phyloP scores from a whole-genome alignment of 1,140 invertebrate genomes.

The Cotesia chilonis region DNA sequence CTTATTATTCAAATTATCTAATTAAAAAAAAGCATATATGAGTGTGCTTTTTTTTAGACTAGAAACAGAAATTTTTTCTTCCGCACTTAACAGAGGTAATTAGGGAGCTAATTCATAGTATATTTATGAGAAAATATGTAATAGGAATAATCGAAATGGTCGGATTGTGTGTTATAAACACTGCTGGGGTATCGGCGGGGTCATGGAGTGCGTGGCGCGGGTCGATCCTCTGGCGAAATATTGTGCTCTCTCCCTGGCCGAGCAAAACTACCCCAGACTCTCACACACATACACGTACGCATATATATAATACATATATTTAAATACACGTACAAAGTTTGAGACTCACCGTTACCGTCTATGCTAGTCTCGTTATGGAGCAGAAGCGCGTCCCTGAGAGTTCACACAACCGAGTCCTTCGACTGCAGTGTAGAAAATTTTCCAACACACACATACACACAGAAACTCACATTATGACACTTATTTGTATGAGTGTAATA shows the following conservation, averaged over 20 bases:
- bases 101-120: not conserved
- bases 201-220: conserved; percentile 9
- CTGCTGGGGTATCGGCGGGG: conserved; percentile 1
- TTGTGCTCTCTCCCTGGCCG: conserved; percentile 18
- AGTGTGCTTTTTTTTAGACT: too few species aligned
- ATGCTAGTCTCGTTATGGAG: not conserved
- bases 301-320: not conserved
- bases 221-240: conserved; percentile 30
- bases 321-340: not conserved
- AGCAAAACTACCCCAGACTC: conserved; percentile 9
- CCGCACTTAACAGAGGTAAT: not conserved
- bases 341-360: conserved; percentile 14
- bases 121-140: conserved; percentile 2
- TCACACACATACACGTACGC: not conserved
- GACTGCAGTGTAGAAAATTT: conserved; percentile 20
- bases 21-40: too few species aligned
- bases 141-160: conserved; percentile 10
- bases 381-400: conserved; percentile 28
- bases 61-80: too few species aligned
- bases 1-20: too few species aligned
- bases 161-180: conserved; percentile 16
- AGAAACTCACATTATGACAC: not conserved
- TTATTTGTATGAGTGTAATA: not conserved
- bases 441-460: conserved; percentile 10
- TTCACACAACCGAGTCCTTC: conserved; percentile 23